phyloP scores from a whole-genome alignment of 2,888 invertebrate species.

The Sesia bembeciformis region DNA sequence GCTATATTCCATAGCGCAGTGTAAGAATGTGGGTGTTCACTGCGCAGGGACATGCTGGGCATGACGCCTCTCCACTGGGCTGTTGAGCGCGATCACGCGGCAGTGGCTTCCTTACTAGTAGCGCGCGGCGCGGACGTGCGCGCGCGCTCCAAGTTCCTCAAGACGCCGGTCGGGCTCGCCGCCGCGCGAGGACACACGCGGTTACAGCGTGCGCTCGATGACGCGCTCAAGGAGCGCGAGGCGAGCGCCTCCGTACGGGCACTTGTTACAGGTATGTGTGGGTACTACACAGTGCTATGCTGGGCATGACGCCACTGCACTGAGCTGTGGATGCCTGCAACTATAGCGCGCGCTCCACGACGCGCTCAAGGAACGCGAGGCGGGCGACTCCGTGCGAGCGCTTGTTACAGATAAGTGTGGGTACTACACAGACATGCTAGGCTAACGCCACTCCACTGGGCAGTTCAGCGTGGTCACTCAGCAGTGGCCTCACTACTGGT shows the following conservation, averaged over 20 bases:
- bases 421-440: constrained; percentile 51
- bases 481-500: constrained; percentile 77
- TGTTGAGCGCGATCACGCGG: constrained; percentile 83
- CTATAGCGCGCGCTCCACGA: too few species aligned
- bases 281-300: constrained; percentile 35
- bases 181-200: constrained; percentile 9
- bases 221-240: constrained; percentile 20
- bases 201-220: constrained; percentile 25
- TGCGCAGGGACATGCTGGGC: constrained; percentile 55
- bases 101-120: constrained; percentile 77
- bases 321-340: constrained; percentile 49
- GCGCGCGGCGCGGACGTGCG: constrained; percentile 82
- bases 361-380: too few species aligned
- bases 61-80: constrained; percentile 97
- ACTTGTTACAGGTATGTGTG: too few species aligned
- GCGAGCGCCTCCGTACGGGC: constrained; percentile 6
- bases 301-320: constrained; percentile 88
- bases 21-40: constrained; percentile 1
- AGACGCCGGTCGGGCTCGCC: constrained; percentile 37
- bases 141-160: constrained; percentile 49
- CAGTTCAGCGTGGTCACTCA: constrained; percentile 86
- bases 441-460: constrained; percentile 95
- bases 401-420: neutral
- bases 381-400: too few species aligned
- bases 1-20: too few species aligned